phyloP scores from a whole-genome alignment of 2,888 invertebrate genomes.

The Neoitamus cyanurus region DNA sequence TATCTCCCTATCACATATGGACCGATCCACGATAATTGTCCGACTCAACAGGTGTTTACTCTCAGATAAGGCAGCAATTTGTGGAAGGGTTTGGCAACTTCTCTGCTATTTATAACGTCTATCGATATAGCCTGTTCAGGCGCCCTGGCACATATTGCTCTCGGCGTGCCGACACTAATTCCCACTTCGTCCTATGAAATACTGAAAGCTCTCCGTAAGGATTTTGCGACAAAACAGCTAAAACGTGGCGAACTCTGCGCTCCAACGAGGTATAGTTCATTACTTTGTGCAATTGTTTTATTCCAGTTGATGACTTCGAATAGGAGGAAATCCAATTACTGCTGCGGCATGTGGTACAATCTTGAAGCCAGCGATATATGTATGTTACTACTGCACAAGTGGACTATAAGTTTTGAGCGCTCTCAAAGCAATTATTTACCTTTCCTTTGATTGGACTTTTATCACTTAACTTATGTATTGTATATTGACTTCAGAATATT shows the following conservation, averaged over 20 bases:
- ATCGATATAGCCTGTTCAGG: slow-evolving; percentile 3
- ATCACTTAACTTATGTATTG: neutral
- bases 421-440: neutral
- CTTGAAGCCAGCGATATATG: neutral
- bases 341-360: slow-evolving; percentile 17
- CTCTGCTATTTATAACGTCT: slow-evolving; percentile 48
- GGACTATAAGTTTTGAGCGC: neutral
- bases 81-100: slow-evolving; percentile 60
- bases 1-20: neutral
- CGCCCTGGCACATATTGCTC: neutral
- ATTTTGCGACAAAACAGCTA: neutral
- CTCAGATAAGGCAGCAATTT: slow-evolving; percentile 59
- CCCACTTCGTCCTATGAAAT: neutral
- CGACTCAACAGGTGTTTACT: slow-evolving; percentile 63
- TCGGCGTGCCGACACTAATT: neutral
- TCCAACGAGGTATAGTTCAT: slow-evolving; percentile 39
- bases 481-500: too few species aligned
- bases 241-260: neutral
- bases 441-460: neutral
- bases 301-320: slow-evolving; percentile 56
- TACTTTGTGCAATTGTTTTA: slow-evolving; percentile 58
- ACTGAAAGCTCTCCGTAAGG: neutral
- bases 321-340: slow-evolving; percentile 45
- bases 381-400: neutral
- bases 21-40: neutral